These are phyloP conservation scores for Malurus alboscapulatus DNA, from an alignment of 2,113 vertebrate species.

Conservation along the genomic window DNA sequence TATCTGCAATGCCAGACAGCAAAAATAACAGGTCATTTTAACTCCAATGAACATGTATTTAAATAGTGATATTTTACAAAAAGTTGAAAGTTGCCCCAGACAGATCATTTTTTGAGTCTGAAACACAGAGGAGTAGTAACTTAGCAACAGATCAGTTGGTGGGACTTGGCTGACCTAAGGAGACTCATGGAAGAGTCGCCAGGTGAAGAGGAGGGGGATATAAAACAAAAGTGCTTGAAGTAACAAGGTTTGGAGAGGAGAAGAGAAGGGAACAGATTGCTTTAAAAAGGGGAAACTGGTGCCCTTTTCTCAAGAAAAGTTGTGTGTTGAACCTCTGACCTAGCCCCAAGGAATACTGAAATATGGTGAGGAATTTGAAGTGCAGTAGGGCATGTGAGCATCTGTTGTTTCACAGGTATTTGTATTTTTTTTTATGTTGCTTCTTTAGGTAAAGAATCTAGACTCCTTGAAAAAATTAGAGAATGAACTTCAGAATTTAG, in stretches of 20 bases:
- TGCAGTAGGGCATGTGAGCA: neutral
- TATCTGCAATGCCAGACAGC: neutral
- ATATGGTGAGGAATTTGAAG: neutral
- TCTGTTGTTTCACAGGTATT: neutral
- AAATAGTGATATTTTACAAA: neutral
- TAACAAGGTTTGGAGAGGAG: neutral
- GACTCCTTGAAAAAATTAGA: neutral
- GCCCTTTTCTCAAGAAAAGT: neutral
- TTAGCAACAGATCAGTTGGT: conserved; percentile 2
- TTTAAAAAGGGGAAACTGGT: neutral
- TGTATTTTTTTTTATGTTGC: neutral
- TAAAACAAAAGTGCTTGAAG: neutral
- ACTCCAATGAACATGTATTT: neutral
- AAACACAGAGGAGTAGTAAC: conserved; percentile 11
- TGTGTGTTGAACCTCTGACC: neutral
- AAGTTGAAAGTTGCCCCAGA: conserved; percentile 38
- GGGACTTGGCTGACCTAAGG: neutral
- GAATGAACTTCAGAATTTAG: too few species aligned
- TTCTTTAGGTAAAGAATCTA: neutral
- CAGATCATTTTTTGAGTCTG: conserved; percentile 1
- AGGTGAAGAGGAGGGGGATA: neutral
- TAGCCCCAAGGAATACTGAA: neutral
- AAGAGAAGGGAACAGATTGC: neutral
- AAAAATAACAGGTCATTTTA: conserved; percentile 25
- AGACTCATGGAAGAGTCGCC: neutral